Base-by-base conservation (phyloP, 2,113 vertebrate genomes). In the Tapirus terrestris region DNA sequence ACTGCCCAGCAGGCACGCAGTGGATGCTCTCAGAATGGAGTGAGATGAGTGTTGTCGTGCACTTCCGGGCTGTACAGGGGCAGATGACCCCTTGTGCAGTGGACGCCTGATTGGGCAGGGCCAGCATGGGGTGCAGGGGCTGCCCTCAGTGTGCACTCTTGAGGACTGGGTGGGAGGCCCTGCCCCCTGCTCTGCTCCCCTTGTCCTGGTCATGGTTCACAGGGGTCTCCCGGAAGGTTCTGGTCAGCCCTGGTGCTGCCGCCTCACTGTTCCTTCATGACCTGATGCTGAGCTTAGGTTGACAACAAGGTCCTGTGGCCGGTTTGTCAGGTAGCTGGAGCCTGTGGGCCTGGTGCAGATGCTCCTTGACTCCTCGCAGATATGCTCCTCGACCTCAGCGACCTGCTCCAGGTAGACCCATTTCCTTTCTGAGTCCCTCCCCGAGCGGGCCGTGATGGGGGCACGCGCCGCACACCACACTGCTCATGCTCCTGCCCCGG, bases 381-480 rank as follows among this genome's bases (percentile, higher is more conserved):
- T 98, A 99, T 99, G 99, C 99, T 99, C 84, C 99, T 99, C 67
- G 99, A 99, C 92, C 99, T 99, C 98, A 99, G 99, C 0, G 99
- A 99, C 97, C 98, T 99, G 96, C 98, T 99, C 85, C 99, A 99
- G 99, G 99, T 99, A 98, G 70, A 72, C 5, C 0, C 4, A 97
- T 97, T 87, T 91, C 68, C 20, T 60, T 90, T 79, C 73, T 87
- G 39, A 67, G 48, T 23, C 51, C 80, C 31, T 51, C 43, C 53
- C 36, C 60, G 1, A 8, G 10, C 36, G 45, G 68, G 43, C 31
- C 29, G 10, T 29, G 36, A 6, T 18, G 6, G 10, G 84, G 72
- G 56, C 13, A 14, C 16, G 18, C 1, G 23, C 51, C 17, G 3
- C 8, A 6, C 2, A 39, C 43, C 8, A 3, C 2, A 13, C 3